phyloP scores from a whole-genome alignment of 1,140 invertebrate species.

The Pachypsylla venusta region DNA sequence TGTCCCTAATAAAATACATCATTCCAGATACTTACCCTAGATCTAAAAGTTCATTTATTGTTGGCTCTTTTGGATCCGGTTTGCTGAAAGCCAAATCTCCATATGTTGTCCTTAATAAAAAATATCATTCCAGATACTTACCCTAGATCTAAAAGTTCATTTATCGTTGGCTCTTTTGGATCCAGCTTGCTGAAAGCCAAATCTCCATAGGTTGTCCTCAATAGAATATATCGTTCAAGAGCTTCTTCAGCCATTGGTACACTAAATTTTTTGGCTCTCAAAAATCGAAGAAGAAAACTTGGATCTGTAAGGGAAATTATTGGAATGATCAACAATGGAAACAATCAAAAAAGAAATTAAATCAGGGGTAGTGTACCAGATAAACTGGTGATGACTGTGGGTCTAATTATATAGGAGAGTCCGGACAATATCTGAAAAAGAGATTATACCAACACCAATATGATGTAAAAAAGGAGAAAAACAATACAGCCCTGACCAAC shows the following conservation, averaged over 20 bases:
- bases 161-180: constrained; percentile 47
- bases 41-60: constrained; percentile 50
- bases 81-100: constrained; percentile 44
- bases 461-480: too few species aligned
- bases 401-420: too few species aligned
- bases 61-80: constrained; percentile 49
- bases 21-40: constrained; percentile 46
- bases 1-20: too few species aligned
- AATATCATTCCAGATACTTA: constrained; percentile 54
- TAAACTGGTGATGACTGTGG: too few species aligned
- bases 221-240: constrained; percentile 62
- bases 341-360: too few species aligned
- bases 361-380: too few species aligned
- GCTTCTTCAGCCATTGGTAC: constrained; percentile 65
- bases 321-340: too few species aligned
- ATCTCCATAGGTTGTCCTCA: constrained; percentile 46
- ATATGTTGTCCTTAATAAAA: constrained; percentile 57
- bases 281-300: constrained; percentile 56
- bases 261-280: constrained; percentile 69
- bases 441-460: too few species aligned
- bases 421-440: too few species aligned
- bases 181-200: constrained; percentile 55
- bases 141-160: constrained; percentile 53
- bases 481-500: too few species aligned
- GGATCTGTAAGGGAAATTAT: constrained; percentile 47